Percentiles rank a stretch among this genome's conserved stretches.
phyloP scores from a whole-genome alignment of 2,888 invertebrate genomes.

The Pardosa pseudoannulata region DNA sequence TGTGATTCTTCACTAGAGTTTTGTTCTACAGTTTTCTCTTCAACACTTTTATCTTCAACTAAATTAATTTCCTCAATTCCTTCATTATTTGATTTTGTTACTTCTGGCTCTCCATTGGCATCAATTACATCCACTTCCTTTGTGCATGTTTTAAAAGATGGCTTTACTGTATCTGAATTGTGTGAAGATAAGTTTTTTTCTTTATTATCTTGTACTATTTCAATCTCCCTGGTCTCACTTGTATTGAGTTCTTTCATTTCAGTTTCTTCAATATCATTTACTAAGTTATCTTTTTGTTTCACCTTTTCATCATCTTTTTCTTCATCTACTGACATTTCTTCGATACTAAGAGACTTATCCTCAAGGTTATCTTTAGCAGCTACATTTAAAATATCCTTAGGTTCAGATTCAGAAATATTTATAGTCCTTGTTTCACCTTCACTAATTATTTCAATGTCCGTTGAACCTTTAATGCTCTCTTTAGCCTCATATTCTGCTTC shows the following conservation, averaged over 20 bases:
- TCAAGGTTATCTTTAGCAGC: not conserved
- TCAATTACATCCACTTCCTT: not conserved
- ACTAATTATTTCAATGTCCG: not conserved
- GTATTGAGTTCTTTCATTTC: not conserved
- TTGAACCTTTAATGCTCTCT: not conserved
- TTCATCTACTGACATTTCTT: not conserved
- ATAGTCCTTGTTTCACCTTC: not conserved
- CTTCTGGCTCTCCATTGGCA: not conserved
- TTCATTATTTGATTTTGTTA: not conserved
- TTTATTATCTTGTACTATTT: not conserved
- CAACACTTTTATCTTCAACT: not conserved
- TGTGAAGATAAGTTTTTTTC: not conserved
- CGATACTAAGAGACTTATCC: not conserved
- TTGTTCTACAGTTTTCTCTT: not conserved
- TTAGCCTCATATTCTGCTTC: not conserved
- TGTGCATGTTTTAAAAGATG: not conserved
- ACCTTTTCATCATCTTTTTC: not conserved
- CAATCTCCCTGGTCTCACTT: not conserved
- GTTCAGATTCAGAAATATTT: not conserved
- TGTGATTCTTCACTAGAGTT: not conserved
- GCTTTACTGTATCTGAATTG: not conserved
- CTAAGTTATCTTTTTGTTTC: not conserved
- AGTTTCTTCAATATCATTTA: not conserved
- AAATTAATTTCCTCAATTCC: not conserved
- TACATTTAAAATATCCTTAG: not conserved